Conservation (phyloP, 2,797 vertebrate species). For the Anniella stebbinsi region DNA sequence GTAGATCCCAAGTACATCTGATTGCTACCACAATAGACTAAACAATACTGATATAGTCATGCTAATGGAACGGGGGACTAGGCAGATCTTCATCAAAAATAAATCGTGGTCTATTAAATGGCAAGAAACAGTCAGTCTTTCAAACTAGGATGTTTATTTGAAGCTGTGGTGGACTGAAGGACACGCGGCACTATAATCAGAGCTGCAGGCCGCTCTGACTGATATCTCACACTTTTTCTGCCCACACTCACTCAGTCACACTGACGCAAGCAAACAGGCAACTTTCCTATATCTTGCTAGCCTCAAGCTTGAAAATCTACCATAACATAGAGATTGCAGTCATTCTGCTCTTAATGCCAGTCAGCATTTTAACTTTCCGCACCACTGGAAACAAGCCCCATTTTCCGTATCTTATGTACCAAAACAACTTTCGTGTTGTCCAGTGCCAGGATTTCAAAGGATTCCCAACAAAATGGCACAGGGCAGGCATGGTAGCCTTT, state of each 20-base stretch:
- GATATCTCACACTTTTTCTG: neutral
- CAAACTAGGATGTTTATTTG: neutral
- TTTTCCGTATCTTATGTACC: neutral
- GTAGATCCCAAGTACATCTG: neutral
- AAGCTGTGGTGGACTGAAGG: neutral
- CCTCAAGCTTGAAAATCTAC: neutral
- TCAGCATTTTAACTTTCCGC: neutral
- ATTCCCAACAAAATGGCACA: neutral
- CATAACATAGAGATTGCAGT: neutral
- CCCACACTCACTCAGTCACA: neutral
- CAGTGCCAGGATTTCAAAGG: neutral
- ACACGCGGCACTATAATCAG: neutral
- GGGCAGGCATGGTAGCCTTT: neutral
- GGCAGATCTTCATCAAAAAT: neutral
- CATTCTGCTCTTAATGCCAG: neutral
- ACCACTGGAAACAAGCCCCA: neutral
- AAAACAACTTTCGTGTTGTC: neutral
- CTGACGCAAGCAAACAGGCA: neutral
- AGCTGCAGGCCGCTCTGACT: neutral
- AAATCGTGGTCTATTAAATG: neutral
- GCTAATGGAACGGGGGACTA: conserved; percentile 11
- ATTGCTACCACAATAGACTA: conserved; percentile 10
- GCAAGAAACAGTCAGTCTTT: neutral
- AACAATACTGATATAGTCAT: neutral
- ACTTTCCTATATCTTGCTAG: neutral